These are phyloP conservation scores for Drosophila nigricruria DNA, from an alignment of 2,888 invertebrate species.

Conservation along the genomic window DNA sequence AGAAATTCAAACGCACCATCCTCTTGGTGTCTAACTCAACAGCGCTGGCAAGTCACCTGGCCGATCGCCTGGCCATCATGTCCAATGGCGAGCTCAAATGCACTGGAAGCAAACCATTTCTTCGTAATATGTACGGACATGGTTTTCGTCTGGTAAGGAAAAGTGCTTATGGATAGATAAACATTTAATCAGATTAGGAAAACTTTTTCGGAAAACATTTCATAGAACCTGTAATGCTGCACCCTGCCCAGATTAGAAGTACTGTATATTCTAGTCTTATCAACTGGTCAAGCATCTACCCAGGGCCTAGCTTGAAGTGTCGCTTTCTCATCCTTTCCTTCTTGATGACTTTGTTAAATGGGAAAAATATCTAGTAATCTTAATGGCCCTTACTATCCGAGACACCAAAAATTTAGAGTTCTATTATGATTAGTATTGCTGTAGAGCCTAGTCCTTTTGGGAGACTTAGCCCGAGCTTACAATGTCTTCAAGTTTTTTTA, in stretches of 20 bases:
- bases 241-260: not conserved
- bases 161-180: not conserved
- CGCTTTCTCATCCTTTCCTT: not conserved
- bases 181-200: not conserved
- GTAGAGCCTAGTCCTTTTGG: too few species aligned
- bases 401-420: too few species aligned
- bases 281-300: not conserved
- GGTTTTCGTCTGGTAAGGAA: conserved; percentile 90
- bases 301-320: not conserved
- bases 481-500: too few species aligned
- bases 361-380: too few species aligned
- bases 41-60: conserved; percentile 94
- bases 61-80: conserved; percentile 94
- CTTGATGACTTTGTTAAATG: not conserved
- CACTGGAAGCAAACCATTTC: conserved; percentile 91
- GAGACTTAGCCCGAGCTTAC: too few species aligned
- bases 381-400: too few species aligned
- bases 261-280: not conserved
- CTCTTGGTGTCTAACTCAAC: conserved; percentile 93
- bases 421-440: too few species aligned
- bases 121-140: conserved; percentile 93
- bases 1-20: conserved; percentile 90
- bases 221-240: not conserved
- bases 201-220: not conserved
- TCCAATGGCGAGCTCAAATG: conserved; percentile 91